Percentiles rank a stretch among this genome's conserved stretches.
phyloP scores from a whole-genome alignment of 2,797 vertebrate genomes.

The Acanthurus leucopareius region DNA sequence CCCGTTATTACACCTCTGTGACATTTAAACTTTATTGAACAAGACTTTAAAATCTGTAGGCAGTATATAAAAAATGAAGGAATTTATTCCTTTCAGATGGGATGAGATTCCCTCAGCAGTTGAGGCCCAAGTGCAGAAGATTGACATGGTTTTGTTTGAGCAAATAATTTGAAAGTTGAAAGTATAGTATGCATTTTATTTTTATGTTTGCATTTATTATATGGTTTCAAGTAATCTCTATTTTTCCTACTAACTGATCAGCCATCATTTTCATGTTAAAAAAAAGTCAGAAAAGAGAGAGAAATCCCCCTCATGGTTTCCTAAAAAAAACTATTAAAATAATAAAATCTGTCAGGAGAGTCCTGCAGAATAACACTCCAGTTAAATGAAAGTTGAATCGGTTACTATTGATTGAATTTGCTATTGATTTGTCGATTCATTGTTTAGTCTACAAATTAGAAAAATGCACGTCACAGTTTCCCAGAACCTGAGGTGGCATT shows the following conservation, averaged over 20 bases:
- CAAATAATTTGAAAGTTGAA: conserved; percentile 18
- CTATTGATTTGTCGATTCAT: not conserved
- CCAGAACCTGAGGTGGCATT: not conserved
- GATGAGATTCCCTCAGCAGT: conserved; percentile 87
- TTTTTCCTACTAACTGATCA: not conserved
- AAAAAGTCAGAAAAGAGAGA: not conserved
- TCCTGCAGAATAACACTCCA: not conserved
- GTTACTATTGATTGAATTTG: not conserved
- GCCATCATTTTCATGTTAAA: not conserved
- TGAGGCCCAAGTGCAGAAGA: conserved; percentile 85
- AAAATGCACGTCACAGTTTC: not conserved
- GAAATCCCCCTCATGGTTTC: not conserved
- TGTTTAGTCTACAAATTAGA: not conserved
- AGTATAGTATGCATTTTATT: not conserved
- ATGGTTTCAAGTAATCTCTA: not conserved
- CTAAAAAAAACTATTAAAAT: not conserved
- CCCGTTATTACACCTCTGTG: conserved; percentile 98
- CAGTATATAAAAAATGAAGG: conserved; percentile 96
- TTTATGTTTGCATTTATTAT: not conserved
- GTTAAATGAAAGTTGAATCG: not conserved
- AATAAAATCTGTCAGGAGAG: too few relatives aligned
- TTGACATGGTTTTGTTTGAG: conserved; percentile 38
- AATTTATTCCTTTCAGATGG: conserved; percentile 95
- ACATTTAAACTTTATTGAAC: conserved; percentile 99
- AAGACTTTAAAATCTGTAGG: conserved; percentile 99